A percentile compares a stretch with the other conserved stretches of the same genome.
Evolutionary conservation across 2,113 vertebrate species (phyloP).

Genomic region (Oncorhynchus nerka): DNA sequence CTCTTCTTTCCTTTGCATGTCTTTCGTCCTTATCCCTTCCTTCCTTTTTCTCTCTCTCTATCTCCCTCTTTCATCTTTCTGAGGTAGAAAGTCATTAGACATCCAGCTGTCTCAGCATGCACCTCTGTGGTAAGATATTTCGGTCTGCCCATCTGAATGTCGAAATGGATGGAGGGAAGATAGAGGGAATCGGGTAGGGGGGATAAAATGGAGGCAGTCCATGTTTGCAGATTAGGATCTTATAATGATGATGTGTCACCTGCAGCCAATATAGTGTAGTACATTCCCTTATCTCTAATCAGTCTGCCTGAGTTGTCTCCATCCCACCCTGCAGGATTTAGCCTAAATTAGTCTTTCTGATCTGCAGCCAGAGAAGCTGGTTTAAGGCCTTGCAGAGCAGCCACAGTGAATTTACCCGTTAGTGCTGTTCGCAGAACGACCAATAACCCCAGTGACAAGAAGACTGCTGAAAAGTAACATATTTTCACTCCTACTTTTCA

Average conservation of each 20-base stretch:
- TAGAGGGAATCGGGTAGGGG: background rate
- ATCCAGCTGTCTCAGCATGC: background rate
- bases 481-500: background rate
- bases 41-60: constrained; percentile 6
- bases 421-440: background rate
- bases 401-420: background rate
- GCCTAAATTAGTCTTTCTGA: background rate
- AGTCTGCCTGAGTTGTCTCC: no score
- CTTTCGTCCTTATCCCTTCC: no score
- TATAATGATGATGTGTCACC: no score
- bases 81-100: background rate
- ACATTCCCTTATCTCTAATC: no score
- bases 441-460: background rate
- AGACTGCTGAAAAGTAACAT: background rate
- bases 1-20: no score
- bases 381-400: background rate
- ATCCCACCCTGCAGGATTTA: no score
- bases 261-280: no score
- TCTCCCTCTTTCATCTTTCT: constrained; percentile 8
- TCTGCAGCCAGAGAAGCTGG: background rate
- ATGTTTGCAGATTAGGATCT: no score
- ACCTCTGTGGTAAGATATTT: no score
- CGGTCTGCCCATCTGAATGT: background rate
- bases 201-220: background rate
- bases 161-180: background rate